Conservation (phyloP, 2,888 invertebrate genomes). For the Drosophila phalerata region DNA sequence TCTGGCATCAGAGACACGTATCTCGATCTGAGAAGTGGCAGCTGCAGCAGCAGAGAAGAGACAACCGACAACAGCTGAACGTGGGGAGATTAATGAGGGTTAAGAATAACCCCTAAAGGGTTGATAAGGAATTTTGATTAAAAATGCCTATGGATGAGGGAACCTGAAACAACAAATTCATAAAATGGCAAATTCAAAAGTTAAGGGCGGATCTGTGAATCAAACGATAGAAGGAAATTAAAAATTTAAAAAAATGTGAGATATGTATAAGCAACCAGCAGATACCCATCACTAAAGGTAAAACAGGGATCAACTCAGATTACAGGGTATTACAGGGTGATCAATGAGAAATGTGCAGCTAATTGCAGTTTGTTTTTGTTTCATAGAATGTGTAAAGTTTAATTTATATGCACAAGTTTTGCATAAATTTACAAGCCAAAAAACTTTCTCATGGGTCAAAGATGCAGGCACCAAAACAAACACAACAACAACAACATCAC, state of each 20-base stretch:
- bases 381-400: constrained; percentile 61
- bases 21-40: constrained; percentile 46
- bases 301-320: neutral
- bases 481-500: constrained; percentile 28
- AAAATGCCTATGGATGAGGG: constrained; percentile 30
- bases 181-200: constrained; percentile 18
- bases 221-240: constrained; percentile 10
- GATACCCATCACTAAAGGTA: neutral
- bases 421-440: constrained; percentile 82
- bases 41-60: constrained; percentile 40
- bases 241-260: constrained; percentile 3
- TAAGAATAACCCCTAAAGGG: constrained; percentile 55
- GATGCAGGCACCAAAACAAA: constrained; percentile 40
- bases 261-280: neutral
- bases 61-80: constrained; percentile 32
- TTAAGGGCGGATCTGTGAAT: constrained; percentile 38
- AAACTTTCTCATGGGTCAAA: constrained; percentile 65
- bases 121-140: constrained; percentile 73
- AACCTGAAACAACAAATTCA: constrained; percentile 36
- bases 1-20: constrained; percentile 21
- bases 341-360: constrained; percentile 28
- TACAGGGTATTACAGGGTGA: constrained; percentile 8
- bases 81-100: constrained; percentile 73
- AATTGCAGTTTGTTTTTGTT: constrained; percentile 59
- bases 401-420: constrained; percentile 79